Conservation (phyloP, 2,888 invertebrate species). For the Parasteatoda lunata region DNA sequence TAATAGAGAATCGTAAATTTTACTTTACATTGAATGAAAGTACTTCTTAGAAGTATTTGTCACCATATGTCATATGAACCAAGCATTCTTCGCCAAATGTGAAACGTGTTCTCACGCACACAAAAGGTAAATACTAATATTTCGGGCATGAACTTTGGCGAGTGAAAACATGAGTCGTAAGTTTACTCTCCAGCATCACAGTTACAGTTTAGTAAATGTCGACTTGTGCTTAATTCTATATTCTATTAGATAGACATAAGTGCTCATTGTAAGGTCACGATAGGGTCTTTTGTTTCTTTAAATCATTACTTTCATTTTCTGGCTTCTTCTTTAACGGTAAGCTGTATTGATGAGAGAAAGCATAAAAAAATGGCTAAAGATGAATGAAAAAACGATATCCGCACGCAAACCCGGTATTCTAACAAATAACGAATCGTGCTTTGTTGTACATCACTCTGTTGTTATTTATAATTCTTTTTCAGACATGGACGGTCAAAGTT, state of each 20-base stretch:
- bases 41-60: background rate
- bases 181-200: slow-evolving; percentile 6
- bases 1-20: too few relatives aligned
- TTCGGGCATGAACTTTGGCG: background rate
- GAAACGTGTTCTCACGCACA: background rate
- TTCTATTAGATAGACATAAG: slow-evolving; percentile 14
- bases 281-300: slow-evolving; percentile 32
- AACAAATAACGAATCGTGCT: background rate
- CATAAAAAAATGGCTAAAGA: slow-evolving; percentile 4
- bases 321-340: slow-evolving; percentile 33
- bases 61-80: background rate
- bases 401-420: slow-evolving; percentile 2
- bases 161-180: slow-evolving; percentile 20
- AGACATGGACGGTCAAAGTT: slow-evolving; percentile 23
- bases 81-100: background rate
- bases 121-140: background rate
- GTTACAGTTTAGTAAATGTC: slow-evolving; percentile 4
- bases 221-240: slow-evolving; percentile 27
- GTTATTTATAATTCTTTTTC: slow-evolving; percentile 17
- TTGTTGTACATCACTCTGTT: background rate
- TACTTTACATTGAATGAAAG: too few relatives aligned
- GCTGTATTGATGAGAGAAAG: slow-evolving; percentile 22
- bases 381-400: background rate
- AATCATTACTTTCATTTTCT: slow-evolving; percentile 31
- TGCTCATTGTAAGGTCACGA: slow-evolving; percentile 20